phyloP scores from a whole-genome alignment of 2,113 vertebrate species.

The Neolamprologus ventralis region DNA sequence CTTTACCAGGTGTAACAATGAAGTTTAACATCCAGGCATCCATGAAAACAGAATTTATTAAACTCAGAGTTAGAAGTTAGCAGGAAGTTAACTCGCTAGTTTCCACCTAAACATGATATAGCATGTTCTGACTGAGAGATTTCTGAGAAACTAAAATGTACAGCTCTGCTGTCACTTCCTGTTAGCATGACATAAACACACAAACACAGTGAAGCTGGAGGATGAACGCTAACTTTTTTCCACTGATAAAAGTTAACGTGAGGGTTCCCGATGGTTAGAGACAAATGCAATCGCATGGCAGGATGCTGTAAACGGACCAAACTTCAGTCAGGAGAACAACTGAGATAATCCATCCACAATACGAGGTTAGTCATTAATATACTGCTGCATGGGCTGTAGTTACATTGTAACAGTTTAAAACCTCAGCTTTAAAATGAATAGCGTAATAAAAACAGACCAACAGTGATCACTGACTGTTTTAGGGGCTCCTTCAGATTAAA shows the following conservation, averaged over 20 bases:
- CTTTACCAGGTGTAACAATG: fast-evolving
- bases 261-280: fast-evolving
- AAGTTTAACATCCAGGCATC: not conserved
- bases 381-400: not conserved
- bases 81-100: fast-evolving
- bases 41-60: not conserved
- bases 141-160: fast-evolving
- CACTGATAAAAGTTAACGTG: fast-evolving
- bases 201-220: not conserved
- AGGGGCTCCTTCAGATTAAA: not conserved
- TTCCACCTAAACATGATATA: not conserved
- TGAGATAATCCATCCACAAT: not conserved
- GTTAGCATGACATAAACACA: not conserved
- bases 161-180: not conserved
- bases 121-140: not conserved
- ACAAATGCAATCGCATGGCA: fast-evolving
- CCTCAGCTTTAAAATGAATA: not conserved
- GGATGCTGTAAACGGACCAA: not conserved
- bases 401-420: fast-evolving
- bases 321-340: not conserved
- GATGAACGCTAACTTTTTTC: fast-evolving
- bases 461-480: not conserved
- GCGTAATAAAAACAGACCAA: not conserved
- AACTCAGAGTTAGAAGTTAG: fast-evolving
- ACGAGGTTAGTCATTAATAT: fast-evolving